Conservation (phyloP, 2,888 invertebrate genomes). For the Sinopyrophorus schimmeli region DNA sequence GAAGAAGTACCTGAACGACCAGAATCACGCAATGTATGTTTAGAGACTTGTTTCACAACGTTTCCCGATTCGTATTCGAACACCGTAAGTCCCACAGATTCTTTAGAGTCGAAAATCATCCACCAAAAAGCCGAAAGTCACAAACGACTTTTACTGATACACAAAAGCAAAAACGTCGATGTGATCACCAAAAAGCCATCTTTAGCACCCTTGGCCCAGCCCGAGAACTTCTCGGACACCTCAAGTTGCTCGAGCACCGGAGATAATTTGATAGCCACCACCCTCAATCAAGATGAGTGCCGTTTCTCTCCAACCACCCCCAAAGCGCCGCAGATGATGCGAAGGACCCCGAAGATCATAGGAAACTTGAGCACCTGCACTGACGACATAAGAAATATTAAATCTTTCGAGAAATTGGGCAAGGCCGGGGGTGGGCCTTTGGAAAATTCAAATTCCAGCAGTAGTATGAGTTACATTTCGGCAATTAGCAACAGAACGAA, state of each 20-base stretch:
- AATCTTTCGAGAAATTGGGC: conserved; percentile 57
- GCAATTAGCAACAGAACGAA: conserved; percentile 53
- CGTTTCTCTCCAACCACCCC: conserved; percentile 36
- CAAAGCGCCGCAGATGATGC: conserved; percentile 63
- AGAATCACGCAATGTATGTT: conserved; percentile 54
- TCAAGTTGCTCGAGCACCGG: conserved; percentile 75
- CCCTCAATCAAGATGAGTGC: conserved; percentile 8
- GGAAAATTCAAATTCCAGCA: conserved; percentile 51
- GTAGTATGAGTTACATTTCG: conserved; percentile 59
- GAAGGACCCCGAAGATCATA: conserved; percentile 67
- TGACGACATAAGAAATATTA: conserved; percentile 64
- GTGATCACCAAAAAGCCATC: conserved; percentile 3
- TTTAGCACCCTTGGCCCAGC: conserved; percentile 77
- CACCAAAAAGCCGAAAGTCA: conserved; percentile 33
- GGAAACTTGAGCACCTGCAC: conserved; percentile 68
- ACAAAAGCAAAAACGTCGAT: conserved; percentile 19
- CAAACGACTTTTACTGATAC: conserved; percentile 32
- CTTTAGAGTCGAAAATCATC: conserved; percentile 5
- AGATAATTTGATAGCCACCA: conserved; percentile 54
- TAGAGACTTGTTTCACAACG: conserved; percentile 78
- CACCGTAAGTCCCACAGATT: conserved; percentile 46
- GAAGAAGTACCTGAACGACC: conserved; percentile 30
- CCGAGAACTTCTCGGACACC: conserved; percentile 80
- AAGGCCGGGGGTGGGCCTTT: conserved; percentile 51
- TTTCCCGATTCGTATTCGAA: conserved; percentile 55